These are phyloP conservation scores for Macropis europaea DNA, from an alignment of 2,888 invertebrate species.

Conservation along the genomic window DNA sequence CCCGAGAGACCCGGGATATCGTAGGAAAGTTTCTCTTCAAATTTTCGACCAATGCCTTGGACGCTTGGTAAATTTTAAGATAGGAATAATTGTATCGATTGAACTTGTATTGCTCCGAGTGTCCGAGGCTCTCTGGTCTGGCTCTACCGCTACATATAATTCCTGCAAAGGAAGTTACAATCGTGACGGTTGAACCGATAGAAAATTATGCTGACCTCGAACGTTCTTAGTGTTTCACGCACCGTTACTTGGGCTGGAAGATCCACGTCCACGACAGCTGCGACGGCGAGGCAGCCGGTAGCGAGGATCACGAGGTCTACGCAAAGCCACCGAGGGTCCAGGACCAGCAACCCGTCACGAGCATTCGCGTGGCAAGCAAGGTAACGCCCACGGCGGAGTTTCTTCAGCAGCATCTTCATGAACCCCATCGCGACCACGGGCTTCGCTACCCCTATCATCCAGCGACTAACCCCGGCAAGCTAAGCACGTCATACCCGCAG, in stretches of 20 bases:
- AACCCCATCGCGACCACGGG: constrained; percentile 62
- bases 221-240: constrained; percentile 91
- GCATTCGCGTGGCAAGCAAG: constrained; percentile 74
- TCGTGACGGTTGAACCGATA: neutral
- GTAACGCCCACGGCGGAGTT: constrained; percentile 76
- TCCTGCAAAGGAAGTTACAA: too few species aligned
- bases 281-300: constrained; percentile 81
- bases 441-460: constrained; percentile 66
- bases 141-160: too few species aligned
- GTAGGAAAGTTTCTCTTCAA: too few species aligned
- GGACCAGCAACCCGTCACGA: constrained; percentile 71
- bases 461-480: constrained; percentile 64
- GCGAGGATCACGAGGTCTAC: constrained; percentile 82
- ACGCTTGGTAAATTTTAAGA: too few species aligned
- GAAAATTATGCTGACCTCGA: neutral
- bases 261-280: constrained; percentile 94
- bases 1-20: too few species aligned
- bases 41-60: too few species aligned
- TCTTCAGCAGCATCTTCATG: constrained; percentile 70
- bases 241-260: constrained; percentile 96
- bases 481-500: constrained; percentile 57
- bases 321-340: constrained; percentile 77
- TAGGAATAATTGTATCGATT: too few species aligned
- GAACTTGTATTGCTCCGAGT: too few species aligned
- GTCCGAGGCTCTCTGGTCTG: too few species aligned